Evolutionary conservation across 2,797 vertebrate species (phyloP).

Genomic region (Rhinatrema bivittatum): DNA sequence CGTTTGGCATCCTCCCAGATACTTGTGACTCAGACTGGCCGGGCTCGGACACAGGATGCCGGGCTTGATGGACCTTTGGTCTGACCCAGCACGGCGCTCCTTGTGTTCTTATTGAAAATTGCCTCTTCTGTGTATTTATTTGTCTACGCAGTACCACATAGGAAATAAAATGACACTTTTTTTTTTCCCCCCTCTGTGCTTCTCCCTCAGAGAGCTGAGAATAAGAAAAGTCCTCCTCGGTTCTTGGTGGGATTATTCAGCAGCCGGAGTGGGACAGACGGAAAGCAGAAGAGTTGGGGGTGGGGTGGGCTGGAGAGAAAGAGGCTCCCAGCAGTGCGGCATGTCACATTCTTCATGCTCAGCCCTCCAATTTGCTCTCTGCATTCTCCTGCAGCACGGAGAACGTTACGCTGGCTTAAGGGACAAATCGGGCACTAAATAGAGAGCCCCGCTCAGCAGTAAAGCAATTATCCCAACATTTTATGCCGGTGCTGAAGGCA

Average conservation of each 20-base stretch:
- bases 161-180: too few relatives aligned
- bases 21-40: too few relatives aligned
- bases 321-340: conserved; percentile 86
- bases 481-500: conserved; percentile 84
- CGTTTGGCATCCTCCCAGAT: too few relatives aligned
- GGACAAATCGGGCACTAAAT: conserved; percentile 98
- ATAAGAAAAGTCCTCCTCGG: too few relatives aligned
- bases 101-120: too few relatives aligned
- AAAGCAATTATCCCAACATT: conserved; percentile 98
- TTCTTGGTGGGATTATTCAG: too few relatives aligned
- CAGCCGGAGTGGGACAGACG: conserved; percentile 58
- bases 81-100: too few relatives aligned
- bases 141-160: too few relatives aligned
- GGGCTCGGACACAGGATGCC: background rate
- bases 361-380: conserved; percentile 99
- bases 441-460: conserved; percentile 90
- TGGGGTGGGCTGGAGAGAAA: conserved; percentile 44
- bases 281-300: conserved; percentile 61
- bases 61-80: background rate
- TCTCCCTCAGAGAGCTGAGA: too few relatives aligned
- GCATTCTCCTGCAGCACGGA: conserved; percentile 97
- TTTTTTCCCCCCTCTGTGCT: too few relatives aligned
- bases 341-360: conserved; percentile 99
- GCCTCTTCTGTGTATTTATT: too few relatives aligned
- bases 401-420: conserved; percentile 99